These are phyloP conservation scores for Drosophila varians DNA, from an alignment of 1,140 invertebrate species.

Conservation along the genomic window DNA sequence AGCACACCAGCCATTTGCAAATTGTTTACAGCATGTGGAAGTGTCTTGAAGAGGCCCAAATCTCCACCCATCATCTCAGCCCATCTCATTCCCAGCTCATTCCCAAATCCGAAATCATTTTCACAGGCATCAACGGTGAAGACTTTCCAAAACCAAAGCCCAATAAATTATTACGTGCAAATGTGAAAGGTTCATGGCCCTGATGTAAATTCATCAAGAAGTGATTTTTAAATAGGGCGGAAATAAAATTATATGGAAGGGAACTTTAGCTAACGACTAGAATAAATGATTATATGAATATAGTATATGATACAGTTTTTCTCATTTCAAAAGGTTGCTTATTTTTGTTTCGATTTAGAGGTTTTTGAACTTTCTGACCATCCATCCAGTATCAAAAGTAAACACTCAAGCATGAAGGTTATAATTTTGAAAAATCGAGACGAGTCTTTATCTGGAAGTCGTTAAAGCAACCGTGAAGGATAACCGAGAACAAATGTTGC, in stretches of 20 bases:
- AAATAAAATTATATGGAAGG: conserved; percentile 34
- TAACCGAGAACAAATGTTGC: conserved; percentile 28
- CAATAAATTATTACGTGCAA: conserved; percentile 62
- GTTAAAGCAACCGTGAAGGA: conserved; percentile 41
- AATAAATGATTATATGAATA: conserved; percentile 9
- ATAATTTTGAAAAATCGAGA: conserved; percentile 41
- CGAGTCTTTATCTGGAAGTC: conserved; percentile 33
- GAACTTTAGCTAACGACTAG: conserved; percentile 5
- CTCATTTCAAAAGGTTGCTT: conserved; percentile 15
- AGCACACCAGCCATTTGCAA: conserved; percentile 58
- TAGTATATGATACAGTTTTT: neutral
- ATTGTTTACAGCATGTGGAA: conserved; percentile 56
- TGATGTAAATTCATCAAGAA: conserved; percentile 7
- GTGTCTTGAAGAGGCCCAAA: conserved; percentile 32
- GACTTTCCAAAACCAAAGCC: conserved; percentile 66
- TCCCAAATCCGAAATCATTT: conserved; percentile 47
- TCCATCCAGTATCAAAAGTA: conserved; percentile 4
- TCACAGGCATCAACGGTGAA: conserved; percentile 34
- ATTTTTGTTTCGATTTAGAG: conserved; percentile 10
- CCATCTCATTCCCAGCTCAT: conserved; percentile 26
- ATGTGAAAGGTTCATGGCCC: conserved; percentile 67
- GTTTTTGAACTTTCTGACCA: conserved; percentile 25
- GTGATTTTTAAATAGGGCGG: neutral
- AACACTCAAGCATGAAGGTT: conserved; percentile 37
- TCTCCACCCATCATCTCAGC: conserved; percentile 18